Conservation (phyloP, 2,888 invertebrate species). For the Caenorhabditis sp. region DNA sequence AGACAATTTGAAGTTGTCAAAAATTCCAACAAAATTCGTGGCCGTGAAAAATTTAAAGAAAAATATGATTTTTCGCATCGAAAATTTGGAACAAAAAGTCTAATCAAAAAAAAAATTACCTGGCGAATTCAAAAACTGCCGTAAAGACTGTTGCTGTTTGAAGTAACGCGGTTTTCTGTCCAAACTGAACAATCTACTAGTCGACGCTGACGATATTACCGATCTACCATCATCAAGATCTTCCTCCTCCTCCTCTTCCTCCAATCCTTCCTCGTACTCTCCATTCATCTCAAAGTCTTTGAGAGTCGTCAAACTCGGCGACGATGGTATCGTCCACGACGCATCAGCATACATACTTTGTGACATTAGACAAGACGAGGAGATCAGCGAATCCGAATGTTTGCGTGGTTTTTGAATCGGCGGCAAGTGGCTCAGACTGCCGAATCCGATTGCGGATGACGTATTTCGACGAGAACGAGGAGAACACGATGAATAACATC, state of each 20-base stretch:
- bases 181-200: constrained; percentile 32
- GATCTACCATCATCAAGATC: constrained; percentile 44
- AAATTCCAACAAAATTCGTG: too few relatives aligned
- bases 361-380: constrained; percentile 29
- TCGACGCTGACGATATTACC: constrained; percentile 49
- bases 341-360: constrained; percentile 47
- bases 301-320: constrained; percentile 37
- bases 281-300: constrained; percentile 34
- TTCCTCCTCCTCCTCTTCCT: constrained; percentile 31
- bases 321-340: constrained; percentile 15
- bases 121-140: constrained; percentile 36
- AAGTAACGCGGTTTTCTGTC: constrained; percentile 18
- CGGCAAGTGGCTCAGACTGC: constrained; percentile 46
- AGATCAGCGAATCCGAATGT: constrained; percentile 17
- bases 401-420: constrained; percentile 27
- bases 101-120: constrained; percentile 13
- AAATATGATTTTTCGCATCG: too few relatives aligned
- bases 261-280: constrained; percentile 13
- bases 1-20: too few relatives aligned
- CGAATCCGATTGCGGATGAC: constrained; percentile 38
- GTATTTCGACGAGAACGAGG: constrained; percentile 27
- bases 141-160: constrained; percentile 23
- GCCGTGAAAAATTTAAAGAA: too few relatives aligned
- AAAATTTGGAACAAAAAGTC: too few relatives aligned
- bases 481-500: constrained; percentile 1